These are phyloP conservation scores for Notolabrus celidotus DNA, from an alignment of 2,797 vertebrate genomes.

Conservation along the genomic window DNA sequence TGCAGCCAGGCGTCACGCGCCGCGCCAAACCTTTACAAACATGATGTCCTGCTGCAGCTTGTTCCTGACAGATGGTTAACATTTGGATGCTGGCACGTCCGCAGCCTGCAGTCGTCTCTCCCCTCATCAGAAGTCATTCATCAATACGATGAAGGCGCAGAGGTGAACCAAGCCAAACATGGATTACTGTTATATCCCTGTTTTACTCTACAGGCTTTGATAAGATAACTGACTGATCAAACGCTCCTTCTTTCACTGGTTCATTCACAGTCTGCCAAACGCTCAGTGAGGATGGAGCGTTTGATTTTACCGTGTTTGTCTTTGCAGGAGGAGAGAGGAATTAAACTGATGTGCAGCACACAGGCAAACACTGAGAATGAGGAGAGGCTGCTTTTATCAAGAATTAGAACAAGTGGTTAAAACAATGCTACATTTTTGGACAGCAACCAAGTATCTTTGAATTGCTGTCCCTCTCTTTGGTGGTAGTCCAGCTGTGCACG, in stretches of 20 bases:
- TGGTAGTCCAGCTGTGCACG: too few relatives aligned
- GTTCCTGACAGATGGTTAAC: conserved; percentile 29
- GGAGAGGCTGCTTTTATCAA: too few relatives aligned
- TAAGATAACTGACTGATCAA: not conserved
- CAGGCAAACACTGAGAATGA: too few relatives aligned
- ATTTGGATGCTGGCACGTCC: conserved; percentile 9
- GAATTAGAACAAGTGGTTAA: too few relatives aligned
- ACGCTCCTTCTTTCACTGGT: not conserved
- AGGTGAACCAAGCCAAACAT: not conserved
- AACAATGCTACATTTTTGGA: too few relatives aligned
- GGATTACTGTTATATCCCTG: not conserved
- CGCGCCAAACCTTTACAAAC: not conserved
- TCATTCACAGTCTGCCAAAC: not conserved
- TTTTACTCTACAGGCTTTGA: not conserved
- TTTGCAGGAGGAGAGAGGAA: not conserved
- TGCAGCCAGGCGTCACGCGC: conserved; percentile 13
- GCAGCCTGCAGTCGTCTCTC: not conserved
- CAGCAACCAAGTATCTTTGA: too few relatives aligned
- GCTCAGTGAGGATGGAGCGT: too few relatives aligned
- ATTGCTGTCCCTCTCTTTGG: too few relatives aligned
- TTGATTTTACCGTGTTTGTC: too few relatives aligned
- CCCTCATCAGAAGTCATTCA: not conserved
- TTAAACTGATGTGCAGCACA: too few relatives aligned
- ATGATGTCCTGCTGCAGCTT: not conserved
- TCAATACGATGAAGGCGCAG: not conserved